Evolutionary conservation across 1,140 invertebrate species (phyloP).

Genomic region (Hesperophylax magnus): DNA sequence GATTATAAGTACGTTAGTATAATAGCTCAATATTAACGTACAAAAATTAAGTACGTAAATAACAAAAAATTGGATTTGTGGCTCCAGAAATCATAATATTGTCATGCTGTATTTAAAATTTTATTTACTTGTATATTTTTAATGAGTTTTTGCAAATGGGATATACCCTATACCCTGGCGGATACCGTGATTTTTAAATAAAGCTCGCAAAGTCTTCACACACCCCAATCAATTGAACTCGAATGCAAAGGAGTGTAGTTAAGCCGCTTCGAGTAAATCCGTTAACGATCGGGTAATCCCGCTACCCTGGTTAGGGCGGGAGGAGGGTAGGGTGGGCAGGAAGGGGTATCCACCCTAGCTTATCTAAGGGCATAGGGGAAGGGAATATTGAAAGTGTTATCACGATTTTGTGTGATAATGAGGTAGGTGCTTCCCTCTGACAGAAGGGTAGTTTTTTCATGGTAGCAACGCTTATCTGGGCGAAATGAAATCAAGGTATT

Average conservation of each 20-base stretch:
- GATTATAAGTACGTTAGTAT: no score
- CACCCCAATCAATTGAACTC: slow-evolving; percentile 46
- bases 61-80: no score
- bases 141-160: no score
- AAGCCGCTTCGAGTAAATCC: slow-evolving; percentile 48
- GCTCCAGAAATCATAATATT: no score
- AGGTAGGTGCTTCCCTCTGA: slow-evolving; percentile 40
- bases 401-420: slow-evolving; percentile 57
- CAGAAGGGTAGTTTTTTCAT: slow-evolving; percentile 31
- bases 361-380: slow-evolving; percentile 23
- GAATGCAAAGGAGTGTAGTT: slow-evolving; percentile 45
- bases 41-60: no score
- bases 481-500: slow-evolving; percentile 41
- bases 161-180: not conserved
- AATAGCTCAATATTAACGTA: no score
- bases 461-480: slow-evolving; percentile 29
- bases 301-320: not conserved
- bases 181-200: not conserved
- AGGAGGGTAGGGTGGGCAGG: not conserved
- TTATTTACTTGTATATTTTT: no score
- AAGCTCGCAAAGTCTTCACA: slow-evolving; percentile 1
- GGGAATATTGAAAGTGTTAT: slow-evolving; percentile 57
- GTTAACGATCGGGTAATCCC: slow-evolving; percentile 54
- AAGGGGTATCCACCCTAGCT: not conserved
- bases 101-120: no score